A percentile compares a stretch with the other conserved stretches of the same genome.
These are phyloP conservation scores for Drosophila neotestacea DNA, from an alignment of 2,888 invertebrate species.

Conservation along the genomic window DNA sequence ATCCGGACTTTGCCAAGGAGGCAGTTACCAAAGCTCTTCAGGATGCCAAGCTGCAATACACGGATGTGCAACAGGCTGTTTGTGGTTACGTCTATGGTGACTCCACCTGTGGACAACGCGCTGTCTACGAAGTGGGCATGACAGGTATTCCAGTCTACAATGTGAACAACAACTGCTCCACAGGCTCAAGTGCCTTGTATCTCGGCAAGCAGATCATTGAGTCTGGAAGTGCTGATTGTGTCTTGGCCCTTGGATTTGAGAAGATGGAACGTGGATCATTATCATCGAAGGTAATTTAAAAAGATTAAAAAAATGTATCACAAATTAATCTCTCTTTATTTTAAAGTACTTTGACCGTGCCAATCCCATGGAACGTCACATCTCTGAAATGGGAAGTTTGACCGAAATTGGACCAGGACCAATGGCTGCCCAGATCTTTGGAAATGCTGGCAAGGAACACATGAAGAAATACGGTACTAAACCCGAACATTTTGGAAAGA, in stretches of 20 bases:
- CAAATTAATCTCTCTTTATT: background rate
- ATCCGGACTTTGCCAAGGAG: constrained; percentile 97
- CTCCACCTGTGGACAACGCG: constrained; percentile 97
- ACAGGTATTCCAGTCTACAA: constrained; percentile 99
- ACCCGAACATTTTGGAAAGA: constrained; percentile 97
- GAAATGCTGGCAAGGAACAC: constrained; percentile 97
- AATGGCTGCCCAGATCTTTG: constrained; percentile 97
- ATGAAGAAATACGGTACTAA: constrained; percentile 93
- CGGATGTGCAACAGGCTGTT: constrained; percentile 94
- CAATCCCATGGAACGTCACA: constrained; percentile 95
- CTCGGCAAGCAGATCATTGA: constrained; percentile 97
- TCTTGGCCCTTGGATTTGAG: constrained; percentile 97
- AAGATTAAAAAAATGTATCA: too few species aligned
- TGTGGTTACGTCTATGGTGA: constrained; percentile 98
- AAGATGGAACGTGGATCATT: constrained; percentile 98
- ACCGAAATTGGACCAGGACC: constrained; percentile 93
- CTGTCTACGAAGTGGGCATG: constrained; percentile 96
- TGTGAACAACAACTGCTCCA: constrained; percentile 99
- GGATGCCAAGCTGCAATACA: constrained; percentile 92
- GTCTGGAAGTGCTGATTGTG: constrained; percentile 94
- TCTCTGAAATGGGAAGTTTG: constrained; percentile 93
- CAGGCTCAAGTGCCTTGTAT: constrained; percentile 96
- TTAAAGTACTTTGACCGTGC: constrained; percentile 91
- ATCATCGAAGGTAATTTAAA: constrained; percentile 87
- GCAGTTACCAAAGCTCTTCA: constrained; percentile 94